phyloP scores from a whole-genome alignment of 2,797 vertebrate genomes.

The Acrocephalus scirpaceus region DNA sequence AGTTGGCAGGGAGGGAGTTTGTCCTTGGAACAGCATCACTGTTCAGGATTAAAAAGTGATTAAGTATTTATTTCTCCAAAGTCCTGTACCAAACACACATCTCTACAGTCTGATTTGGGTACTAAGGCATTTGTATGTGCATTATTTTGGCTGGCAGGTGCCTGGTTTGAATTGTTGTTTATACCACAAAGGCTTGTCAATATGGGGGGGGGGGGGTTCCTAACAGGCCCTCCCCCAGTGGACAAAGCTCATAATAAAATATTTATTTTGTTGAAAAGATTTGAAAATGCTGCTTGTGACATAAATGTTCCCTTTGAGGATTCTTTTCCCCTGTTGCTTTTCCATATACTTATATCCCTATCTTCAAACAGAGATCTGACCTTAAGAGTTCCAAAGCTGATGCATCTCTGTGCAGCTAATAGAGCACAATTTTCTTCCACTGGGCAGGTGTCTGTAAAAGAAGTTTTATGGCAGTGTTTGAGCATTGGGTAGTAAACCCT shows the following conservation, averaged over 20 bases:
- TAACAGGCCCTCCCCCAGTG: not conserved
- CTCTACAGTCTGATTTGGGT: not conserved
- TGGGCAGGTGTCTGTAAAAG: not conserved
- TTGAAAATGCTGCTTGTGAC: not conserved
- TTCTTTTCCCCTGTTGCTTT: not conserved
- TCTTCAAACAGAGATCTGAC: not conserved
- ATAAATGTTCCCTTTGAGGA: not conserved
- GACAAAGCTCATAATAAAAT: not conserved
- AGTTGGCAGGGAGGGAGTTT: accelerated
- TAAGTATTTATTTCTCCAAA: not conserved
- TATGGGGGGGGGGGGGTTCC: no score
- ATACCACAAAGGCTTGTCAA: not conserved
- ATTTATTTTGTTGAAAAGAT: not conserved
- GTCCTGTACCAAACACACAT: not conserved
- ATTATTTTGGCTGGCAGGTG: not conserved
- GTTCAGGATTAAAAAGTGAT: not conserved
- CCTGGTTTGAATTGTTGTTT: not conserved
- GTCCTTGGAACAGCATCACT: not conserved
- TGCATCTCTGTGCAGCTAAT: no score
- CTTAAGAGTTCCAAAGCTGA: not conserved
- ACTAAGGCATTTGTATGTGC: not conserved
- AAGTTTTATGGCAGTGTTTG: not conserved
- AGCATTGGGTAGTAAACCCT: not conserved
- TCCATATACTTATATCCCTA: not conserved
- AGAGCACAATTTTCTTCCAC: not conserved